Conservation (phyloP, 2,888 invertebrate genomes). For the Drosophila lacicola region DNA sequence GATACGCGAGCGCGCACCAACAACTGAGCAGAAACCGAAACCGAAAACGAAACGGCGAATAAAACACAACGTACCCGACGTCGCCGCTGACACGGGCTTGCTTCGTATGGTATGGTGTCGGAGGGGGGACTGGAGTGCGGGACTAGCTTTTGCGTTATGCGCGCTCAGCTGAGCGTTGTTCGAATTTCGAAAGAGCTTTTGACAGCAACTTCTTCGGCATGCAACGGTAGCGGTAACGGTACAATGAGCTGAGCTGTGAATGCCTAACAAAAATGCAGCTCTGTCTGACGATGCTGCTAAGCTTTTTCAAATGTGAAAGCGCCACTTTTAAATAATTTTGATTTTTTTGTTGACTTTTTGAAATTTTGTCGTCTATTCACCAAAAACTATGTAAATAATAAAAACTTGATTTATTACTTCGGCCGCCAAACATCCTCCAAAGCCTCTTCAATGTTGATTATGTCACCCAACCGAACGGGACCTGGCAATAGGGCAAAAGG, state of each 20-base stretch:
- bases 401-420: background rate
- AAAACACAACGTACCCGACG: constrained; percentile 36
- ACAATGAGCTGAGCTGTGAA: constrained; percentile 12
- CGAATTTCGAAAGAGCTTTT: constrained; percentile 37
- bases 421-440: background rate
- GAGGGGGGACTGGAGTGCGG: background rate
- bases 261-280: background rate
- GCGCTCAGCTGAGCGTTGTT: constrained; percentile 48
- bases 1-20: constrained; percentile 70
- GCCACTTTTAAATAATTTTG: constrained; percentile 12
- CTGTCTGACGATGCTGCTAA: constrained; percentile 29
- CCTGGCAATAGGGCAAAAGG: constrained; percentile 10
- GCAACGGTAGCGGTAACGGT: constrained; percentile 62
- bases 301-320: constrained; percentile 1
- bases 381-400: background rate
- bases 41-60: constrained; percentile 20
- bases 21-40: constrained; percentile 49
- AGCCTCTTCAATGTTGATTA: constrained; percentile 40
- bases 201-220: constrained; percentile 14
- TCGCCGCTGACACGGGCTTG: constrained; percentile 10
- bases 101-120: background rate
- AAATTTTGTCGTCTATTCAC: constrained; percentile 9
- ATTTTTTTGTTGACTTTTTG: constrained; percentile 2
- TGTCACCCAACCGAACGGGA: constrained; percentile 64
- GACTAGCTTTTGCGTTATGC: constrained; percentile 6